These are phyloP conservation scores for Julus scandinavius DNA, from an alignment of 2,888 invertebrate species.

Conservation along the genomic window DNA sequence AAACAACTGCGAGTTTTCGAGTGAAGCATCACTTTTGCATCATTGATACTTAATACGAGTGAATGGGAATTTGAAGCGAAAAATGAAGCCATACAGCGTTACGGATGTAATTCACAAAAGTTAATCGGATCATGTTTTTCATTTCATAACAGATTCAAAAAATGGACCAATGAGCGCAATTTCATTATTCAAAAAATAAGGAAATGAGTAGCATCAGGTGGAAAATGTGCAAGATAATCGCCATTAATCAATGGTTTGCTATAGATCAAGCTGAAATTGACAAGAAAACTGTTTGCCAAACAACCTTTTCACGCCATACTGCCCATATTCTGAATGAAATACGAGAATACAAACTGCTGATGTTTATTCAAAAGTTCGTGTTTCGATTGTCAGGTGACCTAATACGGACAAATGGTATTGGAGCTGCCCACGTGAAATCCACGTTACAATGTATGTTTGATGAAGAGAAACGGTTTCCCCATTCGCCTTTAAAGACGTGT, in stretches of 20 bases:
- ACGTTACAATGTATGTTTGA: background rate
- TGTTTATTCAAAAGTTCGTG: background rate
- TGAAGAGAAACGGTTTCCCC: slow-evolving; percentile 5
- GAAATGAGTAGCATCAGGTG: background rate
- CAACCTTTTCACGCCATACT: background rate
- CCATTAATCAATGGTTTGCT: background rate
- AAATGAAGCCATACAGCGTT: background rate
- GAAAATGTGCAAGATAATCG: background rate
- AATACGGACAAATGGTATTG: background rate
- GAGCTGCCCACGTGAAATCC: background rate
- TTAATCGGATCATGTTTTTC: too few relatives aligned
- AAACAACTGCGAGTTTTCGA: background rate
- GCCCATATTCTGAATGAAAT: background rate
- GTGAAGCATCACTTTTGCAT: background rate
- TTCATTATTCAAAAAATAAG: background rate
- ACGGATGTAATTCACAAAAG: background rate
- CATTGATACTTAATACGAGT: background rate
- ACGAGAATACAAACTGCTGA: background rate
- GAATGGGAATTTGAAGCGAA: background rate
- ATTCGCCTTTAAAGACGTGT: slow-evolving; percentile 1
- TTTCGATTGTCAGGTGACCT: background rate
- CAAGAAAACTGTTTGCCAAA: background rate
- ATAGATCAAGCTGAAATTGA: background rate
- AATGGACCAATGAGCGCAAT: background rate
- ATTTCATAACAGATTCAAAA: background rate